Base-by-base conservation (phyloP, 2,797 vertebrate genomes). In the Pyrocephalus nanus region DNA sequence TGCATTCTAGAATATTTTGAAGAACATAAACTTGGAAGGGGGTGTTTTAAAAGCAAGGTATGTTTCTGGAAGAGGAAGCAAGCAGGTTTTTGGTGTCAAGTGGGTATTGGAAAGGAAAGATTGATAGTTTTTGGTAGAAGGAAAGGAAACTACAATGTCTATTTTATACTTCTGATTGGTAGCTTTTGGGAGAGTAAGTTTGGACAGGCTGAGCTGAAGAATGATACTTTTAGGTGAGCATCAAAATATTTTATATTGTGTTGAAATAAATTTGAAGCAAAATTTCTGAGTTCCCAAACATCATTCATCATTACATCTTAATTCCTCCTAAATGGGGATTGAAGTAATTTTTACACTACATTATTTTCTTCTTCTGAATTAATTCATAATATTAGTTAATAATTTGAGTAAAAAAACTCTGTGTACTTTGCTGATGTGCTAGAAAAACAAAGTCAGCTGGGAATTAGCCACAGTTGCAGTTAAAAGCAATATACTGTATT, bases 401-500 rank as follows among this genome's bases (percentile, higher is more conserved):
- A 96, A 85, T 65, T 88, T 69, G 73, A 72, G 53, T 88, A 42
- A 92, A 83, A 83, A 8, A 72, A 86, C 29, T 90, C 42, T 91
- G 6, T 82, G 50, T 86, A 64, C 45, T 91, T 95, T 66, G 32
- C 71, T 94, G 66, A 87, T 66, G n/a, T 67, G 40, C 38, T 90
- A 60, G 80, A 86, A 95, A 71, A 76, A 92, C 27, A 70, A 61
- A 76, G 48, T 80, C 85, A 64, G 8, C 51, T 95, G 78, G 69
- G 92, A 95, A 91, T 92, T 74, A 87, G n/a, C 60, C 43, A 62
- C 55, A 90, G 62, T 38, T 83, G 64, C 55, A 83, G 32, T 91
- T 93, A 95, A 92, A 95, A 91, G 66, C 66, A 87, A 36, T 88
- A 66, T 55, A 57, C n/a, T 81, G 22, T 76, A 72, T 89, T 97